Base-by-base conservation (phyloP, 2,888 invertebrate species). In the Lycaena phlaeas region DNA sequence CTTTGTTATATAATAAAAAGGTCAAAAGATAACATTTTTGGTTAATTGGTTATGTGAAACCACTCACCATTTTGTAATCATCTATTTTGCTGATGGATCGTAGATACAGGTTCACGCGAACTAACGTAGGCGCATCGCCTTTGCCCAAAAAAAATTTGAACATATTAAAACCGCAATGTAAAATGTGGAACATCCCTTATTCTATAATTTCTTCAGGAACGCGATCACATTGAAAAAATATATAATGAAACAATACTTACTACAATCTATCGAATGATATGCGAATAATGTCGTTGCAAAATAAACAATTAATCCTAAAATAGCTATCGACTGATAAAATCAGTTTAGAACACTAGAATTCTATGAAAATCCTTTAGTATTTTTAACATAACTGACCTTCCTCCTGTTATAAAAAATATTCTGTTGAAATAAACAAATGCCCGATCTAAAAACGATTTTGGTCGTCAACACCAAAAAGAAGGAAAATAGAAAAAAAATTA, bases 1-100 rank as follows among this genome's bases (percentile, higher is more conserved):
- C 72, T 67, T 68, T 64, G 57, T 58, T 72, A 65, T 65, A 71
- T 69, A 76, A 78, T 75, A 78, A 74, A 77, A 76, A 54, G 60
- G 62, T 53, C 49, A n/a, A 50, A 15, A 41, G 46, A 56, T 52
- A 53, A 50, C 42, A 44, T 51, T 50, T 51, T 50, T 48, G 52
- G 53, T 56, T 56, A 56, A 56, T 56, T 57, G 61, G 57, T 61
- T 57, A 59, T 61, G 61, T 72, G 64, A 57, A 62, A 59, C 76
- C 65, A 94, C 95, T 95, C 92, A 96, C 97, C 97, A 97, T 97
- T 89, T 95, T 95, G 87, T 96, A 96, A 92, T 97, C 97, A 88
- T 96, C 95, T 88, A 97, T 97, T 92, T 96, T 95, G 90, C 96
- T 96, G 90, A 97, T 96, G 88, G 96, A 97, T 76, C 97, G 92